Conservation (phyloP, 2,797 vertebrate species). For the Microctenopoma steveboyesi region DNA sequence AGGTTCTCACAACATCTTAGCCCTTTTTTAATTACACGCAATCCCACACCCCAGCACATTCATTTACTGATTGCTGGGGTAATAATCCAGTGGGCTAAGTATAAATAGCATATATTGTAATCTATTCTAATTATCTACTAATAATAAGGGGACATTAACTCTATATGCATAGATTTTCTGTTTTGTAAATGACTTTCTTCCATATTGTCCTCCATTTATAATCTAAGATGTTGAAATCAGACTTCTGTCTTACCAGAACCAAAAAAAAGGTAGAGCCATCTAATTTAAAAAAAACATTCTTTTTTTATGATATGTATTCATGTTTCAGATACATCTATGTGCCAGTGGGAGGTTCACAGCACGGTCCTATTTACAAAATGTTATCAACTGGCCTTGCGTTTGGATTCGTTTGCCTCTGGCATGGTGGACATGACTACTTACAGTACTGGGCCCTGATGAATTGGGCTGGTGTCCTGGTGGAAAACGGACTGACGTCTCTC, state of each 20-base stretch:
- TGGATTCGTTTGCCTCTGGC: conserved; percentile 95
- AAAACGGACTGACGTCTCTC: conserved; percentile 84
- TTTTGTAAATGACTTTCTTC: conserved; percentile 25
- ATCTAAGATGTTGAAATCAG: background rate
- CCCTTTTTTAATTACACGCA: conserved; percentile 28
- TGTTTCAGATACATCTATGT: conserved; percentile 95
- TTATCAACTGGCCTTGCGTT: conserved; percentile 91
- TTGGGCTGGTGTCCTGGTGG: conserved; percentile 90
- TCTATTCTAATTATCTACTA: background rate
- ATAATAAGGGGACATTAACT: background rate
- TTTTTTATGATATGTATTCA: background rate
- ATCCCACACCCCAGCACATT: background rate
- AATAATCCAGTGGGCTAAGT: conserved; percentile 7
- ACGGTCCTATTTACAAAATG: conserved; percentile 81
- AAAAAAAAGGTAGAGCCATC: background rate
- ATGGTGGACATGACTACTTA: conserved; percentile 92
- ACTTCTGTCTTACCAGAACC: background rate
- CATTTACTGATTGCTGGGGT: conserved; percentile 21
- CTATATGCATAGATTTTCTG: background rate
- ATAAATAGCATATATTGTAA: background rate
- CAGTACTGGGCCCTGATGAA: conserved; percentile 94
- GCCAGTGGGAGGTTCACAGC: conserved; percentile 91
- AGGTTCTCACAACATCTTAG: conserved; percentile 39
- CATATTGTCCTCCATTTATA: background rate
- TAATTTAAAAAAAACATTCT: background rate